phyloP scores from a whole-genome alignment of 2,888 invertebrate species.

The Drosophila nr. fundita region DNA sequence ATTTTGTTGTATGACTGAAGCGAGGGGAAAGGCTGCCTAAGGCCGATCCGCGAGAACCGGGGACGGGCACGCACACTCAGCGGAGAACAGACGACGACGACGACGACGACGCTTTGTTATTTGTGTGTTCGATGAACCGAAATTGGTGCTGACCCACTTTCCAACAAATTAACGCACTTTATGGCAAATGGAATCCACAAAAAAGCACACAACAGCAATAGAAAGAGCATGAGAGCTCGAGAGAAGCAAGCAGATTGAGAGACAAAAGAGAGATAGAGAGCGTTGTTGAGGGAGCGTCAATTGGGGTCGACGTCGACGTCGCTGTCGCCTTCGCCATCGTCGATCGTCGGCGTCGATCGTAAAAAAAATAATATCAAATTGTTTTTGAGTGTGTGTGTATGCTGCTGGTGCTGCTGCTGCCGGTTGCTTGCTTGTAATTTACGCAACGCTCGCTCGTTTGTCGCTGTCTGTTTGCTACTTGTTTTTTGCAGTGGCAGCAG shows the following conservation, averaged over 20 bases:
- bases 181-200: slow-evolving; percentile 76
- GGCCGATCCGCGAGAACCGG: slow-evolving; percentile 27
- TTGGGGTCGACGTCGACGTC: slow-evolving; percentile 52
- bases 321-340: not conserved
- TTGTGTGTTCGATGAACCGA: slow-evolving; percentile 80
- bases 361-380: slow-evolving; percentile 44
- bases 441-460: slow-evolving; percentile 74
- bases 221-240: slow-evolving; percentile 42
- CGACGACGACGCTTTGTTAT: slow-evolving; percentile 50
- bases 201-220: slow-evolving; percentile 52
- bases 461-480: slow-evolving; percentile 69
- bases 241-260: slow-evolving; percentile 14
- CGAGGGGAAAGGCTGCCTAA: slow-evolving; percentile 17
- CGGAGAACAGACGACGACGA: slow-evolving; percentile 1
- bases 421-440: slow-evolving; percentile 66
- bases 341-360: slow-evolving; percentile 38
- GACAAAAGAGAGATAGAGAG: slow-evolving; percentile 4
- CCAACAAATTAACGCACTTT: slow-evolving; percentile 71
- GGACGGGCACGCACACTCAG: slow-evolving; percentile 5
- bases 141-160: slow-evolving; percentile 75
- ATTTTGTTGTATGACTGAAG: slow-evolving; percentile 8
- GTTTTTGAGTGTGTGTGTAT: slow-evolving; percentile 10
- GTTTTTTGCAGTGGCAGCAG: slow-evolving; percentile 44
- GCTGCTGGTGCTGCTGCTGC: slow-evolving; percentile 6
- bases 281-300: slow-evolving; percentile 26